Evolutionary conservation across 1,140 invertebrate genomes (phyloP).

Genomic region (Papilio polytes): DNA sequence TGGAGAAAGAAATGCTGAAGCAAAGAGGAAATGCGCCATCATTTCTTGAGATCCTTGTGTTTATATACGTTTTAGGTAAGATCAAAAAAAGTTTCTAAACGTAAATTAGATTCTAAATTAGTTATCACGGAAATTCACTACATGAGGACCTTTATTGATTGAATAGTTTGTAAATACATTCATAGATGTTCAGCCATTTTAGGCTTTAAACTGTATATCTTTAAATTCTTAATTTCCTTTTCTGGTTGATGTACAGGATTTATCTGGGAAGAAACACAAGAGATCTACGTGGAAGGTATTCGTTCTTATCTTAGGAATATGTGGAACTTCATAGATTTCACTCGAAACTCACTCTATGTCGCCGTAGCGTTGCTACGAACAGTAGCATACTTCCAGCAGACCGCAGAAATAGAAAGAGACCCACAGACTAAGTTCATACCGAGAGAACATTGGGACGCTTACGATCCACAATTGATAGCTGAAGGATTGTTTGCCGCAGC

Average conservation of each 20-base stretch:
- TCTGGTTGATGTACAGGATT: slow-evolving; percentile 86
- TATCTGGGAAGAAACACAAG: slow-evolving; percentile 95
- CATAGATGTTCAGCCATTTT: too few species aligned
- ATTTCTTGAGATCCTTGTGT: slow-evolving; percentile 90
- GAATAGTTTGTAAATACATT: too few species aligned
- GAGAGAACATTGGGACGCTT: slow-evolving; percentile 95
- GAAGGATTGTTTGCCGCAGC: slow-evolving; percentile 97
- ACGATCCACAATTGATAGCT: slow-evolving; percentile 96
- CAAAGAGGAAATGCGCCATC: slow-evolving; percentile 92
- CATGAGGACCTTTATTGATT: too few species aligned
- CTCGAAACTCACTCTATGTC: slow-evolving; percentile 93
- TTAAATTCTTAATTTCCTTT: slow-evolving; percentile 32
- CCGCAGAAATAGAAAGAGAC: slow-evolving; percentile 86
- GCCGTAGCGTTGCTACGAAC: slow-evolving; percentile 90
- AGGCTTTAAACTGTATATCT: neutral
- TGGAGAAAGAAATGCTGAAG: slow-evolving; percentile 85
- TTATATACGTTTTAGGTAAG: slow-evolving; percentile 91
- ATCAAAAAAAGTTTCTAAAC: neutral
- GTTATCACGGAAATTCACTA: too few species aligned
- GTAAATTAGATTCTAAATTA: too few species aligned
- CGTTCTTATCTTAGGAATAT: slow-evolving; percentile 94
- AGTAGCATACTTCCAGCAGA: slow-evolving; percentile 91
- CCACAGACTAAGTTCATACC: slow-evolving; percentile 89
- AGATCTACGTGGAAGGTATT: slow-evolving; percentile 94
- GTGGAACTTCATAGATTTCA: slow-evolving; percentile 99